Evolutionary conservation across 2,113 vertebrate genomes (phyloP).

Genomic region (Microcebus jonahi): DNA sequence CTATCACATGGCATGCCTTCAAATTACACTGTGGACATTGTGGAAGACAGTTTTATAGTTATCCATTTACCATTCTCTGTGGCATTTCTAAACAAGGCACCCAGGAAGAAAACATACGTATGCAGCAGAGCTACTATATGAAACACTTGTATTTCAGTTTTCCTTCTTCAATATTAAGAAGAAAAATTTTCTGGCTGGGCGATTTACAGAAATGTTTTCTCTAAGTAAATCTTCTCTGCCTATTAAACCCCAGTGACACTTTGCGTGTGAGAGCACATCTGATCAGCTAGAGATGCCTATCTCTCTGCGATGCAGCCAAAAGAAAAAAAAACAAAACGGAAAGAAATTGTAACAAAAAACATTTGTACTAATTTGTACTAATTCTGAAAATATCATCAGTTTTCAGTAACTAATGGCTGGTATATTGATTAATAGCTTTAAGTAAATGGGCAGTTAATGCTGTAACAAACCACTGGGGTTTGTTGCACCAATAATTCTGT

Average conservation of each 20-base stretch:
- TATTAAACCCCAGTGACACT: conserved; percentile 73
- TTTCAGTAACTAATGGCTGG: conserved; percentile 71
- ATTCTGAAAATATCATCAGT: conserved; percentile 68
- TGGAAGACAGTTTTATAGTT: conserved; percentile 50
- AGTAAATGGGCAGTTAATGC: conserved; percentile 78
- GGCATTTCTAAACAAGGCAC: conserved; percentile 53
- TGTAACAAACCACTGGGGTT: conserved; percentile 72
- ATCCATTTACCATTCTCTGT: conserved; percentile 62
- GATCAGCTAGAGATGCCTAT: conserved; percentile 67
- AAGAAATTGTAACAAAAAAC: conserved; percentile 69
- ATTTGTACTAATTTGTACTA: conserved; percentile 15
- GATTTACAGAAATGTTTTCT: conserved; percentile 74
- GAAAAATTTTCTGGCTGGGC: conserved; percentile 56
- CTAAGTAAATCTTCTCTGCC: conserved; percentile 71
- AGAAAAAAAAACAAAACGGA: not conserved
- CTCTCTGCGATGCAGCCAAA: conserved; percentile 67
- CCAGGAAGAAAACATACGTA: conserved; percentile 59
- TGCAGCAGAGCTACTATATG: not conserved
- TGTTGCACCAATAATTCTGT: conserved; percentile 78
- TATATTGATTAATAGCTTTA: conserved; percentile 79
- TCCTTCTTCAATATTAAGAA: conserved; percentile 64
- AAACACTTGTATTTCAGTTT: conserved; percentile 28
- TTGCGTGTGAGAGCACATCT: conserved; percentile 69
- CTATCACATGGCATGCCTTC: conserved; percentile 55
- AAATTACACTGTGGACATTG: conserved; percentile 60